Evolutionary conservation across 2,888 invertebrate genomes (phyloP).

Genomic region (Drosophila recens): DNA sequence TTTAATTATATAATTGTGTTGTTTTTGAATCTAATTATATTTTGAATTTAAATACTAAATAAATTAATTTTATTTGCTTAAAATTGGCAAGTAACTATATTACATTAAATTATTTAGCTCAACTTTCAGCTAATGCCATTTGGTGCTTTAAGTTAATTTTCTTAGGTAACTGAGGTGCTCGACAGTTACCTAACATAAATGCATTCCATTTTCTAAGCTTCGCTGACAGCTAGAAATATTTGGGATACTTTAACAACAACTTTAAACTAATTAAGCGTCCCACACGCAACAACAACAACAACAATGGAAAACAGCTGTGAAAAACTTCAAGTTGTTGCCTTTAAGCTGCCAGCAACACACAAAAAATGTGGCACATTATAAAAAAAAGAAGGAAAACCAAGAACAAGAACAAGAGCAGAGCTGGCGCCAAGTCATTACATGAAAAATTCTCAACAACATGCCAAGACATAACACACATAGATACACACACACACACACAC

Average conservation of each 20-base stretch:
- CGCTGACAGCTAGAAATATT: conserved; percentile 62
- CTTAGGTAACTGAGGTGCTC: background rate
- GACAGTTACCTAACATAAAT: conserved; percentile 8
- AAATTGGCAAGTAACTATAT: no score
- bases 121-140: background rate
- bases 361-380: conserved; percentile 48
- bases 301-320: conserved; percentile 32
- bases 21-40: no score
- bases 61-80: no score
- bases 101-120: background rate
- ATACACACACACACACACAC: conserved; percentile 21
- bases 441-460: conserved; percentile 68
- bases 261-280: conserved; percentile 68
- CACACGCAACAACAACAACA: conserved; percentile 44
- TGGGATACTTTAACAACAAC: conserved; percentile 51
- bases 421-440: conserved; percentile 74
- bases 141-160: background rate
- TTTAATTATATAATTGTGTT: no score
- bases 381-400: conserved; percentile 26
- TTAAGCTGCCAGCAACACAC: conserved; percentile 37
- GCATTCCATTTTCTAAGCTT: conserved; percentile 34
- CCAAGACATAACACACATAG: conserved; percentile 45
- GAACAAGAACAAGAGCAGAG: conserved; percentile 45
- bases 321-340: conserved; percentile 55
- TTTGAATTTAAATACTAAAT: no score